Evolutionary conservation across 2,888 invertebrate species (phyloP).

Genomic region (Loripinus fragilis): DNA sequence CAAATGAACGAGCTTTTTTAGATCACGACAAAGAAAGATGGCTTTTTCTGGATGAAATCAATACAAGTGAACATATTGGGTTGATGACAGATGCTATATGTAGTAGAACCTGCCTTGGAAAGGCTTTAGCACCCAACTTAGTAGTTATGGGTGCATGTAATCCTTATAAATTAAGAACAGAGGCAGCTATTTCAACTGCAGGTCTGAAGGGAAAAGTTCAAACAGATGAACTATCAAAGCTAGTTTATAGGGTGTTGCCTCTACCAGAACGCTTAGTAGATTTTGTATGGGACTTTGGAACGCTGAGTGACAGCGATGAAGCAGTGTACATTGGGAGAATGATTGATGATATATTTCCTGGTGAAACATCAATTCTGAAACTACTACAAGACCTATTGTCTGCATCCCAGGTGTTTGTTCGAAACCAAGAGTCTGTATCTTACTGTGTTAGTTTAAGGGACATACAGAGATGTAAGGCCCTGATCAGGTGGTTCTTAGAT

Average conservation of each 20-base stretch:
- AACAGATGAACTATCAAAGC: constrained; percentile 64
- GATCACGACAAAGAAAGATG: constrained; percentile 43
- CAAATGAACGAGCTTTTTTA: constrained; percentile 39
- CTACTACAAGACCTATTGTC: constrained; percentile 37
- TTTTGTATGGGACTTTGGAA: constrained; percentile 73
- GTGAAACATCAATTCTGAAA: not conserved
- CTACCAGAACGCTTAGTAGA: constrained; percentile 70
- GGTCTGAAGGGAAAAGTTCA: constrained; percentile 64
- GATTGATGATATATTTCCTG: constrained; percentile 31
- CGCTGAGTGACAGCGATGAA: constrained; percentile 64
- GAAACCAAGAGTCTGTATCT: constrained; percentile 27
- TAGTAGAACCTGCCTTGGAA: constrained; percentile 58
- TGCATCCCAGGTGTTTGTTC: constrained; percentile 48
- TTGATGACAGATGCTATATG: constrained; percentile 64
- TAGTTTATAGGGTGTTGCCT: constrained; percentile 71
- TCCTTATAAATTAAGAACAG: constrained; percentile 65
- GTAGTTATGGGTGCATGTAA: constrained; percentile 69
- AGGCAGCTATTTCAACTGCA: constrained; percentile 54
- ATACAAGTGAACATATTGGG: constrained; percentile 67
- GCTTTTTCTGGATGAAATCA: constrained; percentile 74
- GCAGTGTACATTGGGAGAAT: constrained; percentile 58
- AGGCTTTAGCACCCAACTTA: constrained; percentile 62
- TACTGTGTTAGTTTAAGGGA: constrained; percentile 55
- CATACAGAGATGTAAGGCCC: constrained; percentile 43
- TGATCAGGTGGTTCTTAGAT: constrained; percentile 42